These are phyloP conservation scores for Hemiprocne comata DNA, from an alignment of 2,113 vertebrate species.

Conservation along the genomic window DNA sequence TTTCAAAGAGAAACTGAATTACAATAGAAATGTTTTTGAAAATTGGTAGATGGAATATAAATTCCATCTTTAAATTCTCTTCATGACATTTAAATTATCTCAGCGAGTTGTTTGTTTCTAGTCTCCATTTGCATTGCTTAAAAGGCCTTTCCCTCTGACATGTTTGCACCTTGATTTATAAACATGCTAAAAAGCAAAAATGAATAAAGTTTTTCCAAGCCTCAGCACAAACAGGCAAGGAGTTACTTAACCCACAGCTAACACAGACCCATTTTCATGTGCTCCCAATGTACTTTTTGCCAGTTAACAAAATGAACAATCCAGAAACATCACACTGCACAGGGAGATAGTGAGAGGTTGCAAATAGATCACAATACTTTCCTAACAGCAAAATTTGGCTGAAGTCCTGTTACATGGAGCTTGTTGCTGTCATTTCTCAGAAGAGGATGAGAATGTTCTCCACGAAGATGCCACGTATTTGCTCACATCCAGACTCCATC, in stretches of 20 bases:
- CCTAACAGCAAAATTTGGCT: not conserved
- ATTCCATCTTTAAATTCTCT: conserved; percentile 8
- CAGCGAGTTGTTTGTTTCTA: not conserved
- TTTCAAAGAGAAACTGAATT: not conserved
- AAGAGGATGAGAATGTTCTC: not conserved
- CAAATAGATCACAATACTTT: not conserved
- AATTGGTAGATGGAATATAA: not conserved
- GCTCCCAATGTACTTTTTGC: not conserved
- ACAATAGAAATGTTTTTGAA: not conserved
- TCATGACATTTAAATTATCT: not conserved
- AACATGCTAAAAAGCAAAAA: not conserved
- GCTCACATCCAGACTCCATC: not conserved
- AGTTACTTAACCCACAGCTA: not conserved
- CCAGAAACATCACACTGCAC: not conserved
- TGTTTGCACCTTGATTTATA: not conserved
- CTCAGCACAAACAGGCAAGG: not conserved
- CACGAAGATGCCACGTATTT: not conserved
- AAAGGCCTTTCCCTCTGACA: not conserved
- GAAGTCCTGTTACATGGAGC: not conserved
- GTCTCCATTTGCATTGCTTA: not conserved
- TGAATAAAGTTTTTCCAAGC: not conserved
- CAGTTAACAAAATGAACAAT: not conserved
- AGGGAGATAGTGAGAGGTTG: not conserved
- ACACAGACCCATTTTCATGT: not conserved
- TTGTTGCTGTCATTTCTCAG: not conserved